These are phyloP conservation scores for Hyperopisus bebe DNA, from an alignment of 2,113 vertebrate genomes.

Conservation along the genomic window DNA sequence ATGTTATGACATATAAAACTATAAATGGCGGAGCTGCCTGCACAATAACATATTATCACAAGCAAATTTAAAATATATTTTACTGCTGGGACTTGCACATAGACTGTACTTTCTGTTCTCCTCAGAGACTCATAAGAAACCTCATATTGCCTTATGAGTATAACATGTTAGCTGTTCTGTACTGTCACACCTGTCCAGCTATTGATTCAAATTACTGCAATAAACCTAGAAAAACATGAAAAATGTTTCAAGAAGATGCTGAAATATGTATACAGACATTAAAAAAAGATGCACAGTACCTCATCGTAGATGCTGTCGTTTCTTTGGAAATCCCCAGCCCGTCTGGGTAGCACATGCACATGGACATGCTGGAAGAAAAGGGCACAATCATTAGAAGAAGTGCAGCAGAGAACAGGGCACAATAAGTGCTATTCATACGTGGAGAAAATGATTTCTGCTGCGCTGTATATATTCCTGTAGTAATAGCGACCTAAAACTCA, in stretches of 20 bases:
- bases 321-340: conserved; percentile 67
- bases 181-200: conserved; percentile 35
- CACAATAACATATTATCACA: conserved; percentile 52
- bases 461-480: neutral
- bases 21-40: conserved; percentile 39
- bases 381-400: neutral
- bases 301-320: conserved; percentile 76
- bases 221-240: conserved; percentile 31
- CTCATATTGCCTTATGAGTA: conserved; percentile 51
- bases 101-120: conserved; percentile 42
- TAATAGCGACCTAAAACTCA: neutral
- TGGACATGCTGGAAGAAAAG: conserved; percentile 77
- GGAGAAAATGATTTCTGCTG: neutral
- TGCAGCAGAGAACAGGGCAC: neutral
- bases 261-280: neutral
- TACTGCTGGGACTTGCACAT: conserved; percentile 33
- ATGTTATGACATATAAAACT: conserved; percentile 34
- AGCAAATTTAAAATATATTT: conserved; percentile 59
- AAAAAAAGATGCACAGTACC: conserved; percentile 47
- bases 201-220: conserved; percentile 50
- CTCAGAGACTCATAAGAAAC: conserved; percentile 34
- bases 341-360: conserved; percentile 74
- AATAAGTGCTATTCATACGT: neutral
- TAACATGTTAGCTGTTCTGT: conserved; percentile 51
- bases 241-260: conserved; percentile 8